Percentiles rank a stretch among this genome's conserved stretches.
These are phyloP conservation scores for Germaria angustata DNA, from an alignment of 2,888 invertebrate species.

Conservation along the genomic window DNA sequence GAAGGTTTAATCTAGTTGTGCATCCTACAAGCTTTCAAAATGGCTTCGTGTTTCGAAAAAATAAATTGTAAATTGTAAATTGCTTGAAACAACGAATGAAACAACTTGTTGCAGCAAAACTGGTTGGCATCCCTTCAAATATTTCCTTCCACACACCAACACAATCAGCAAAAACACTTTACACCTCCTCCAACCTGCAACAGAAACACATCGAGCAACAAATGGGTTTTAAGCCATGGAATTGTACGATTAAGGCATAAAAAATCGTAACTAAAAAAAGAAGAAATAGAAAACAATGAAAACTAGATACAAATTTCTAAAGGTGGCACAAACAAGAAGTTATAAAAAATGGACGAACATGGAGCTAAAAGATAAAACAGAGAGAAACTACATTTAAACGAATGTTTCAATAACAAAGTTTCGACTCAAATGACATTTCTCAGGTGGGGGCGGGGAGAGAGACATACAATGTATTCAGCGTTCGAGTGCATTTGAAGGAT, in stretches of 20 bases:
- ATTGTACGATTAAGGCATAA: slow-evolving; percentile 48
- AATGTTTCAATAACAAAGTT: slow-evolving; percentile 52
- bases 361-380: slow-evolving; percentile 44
- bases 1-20: slow-evolving; percentile 15
- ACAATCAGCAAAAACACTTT: neutral
- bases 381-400: slow-evolving; percentile 37
- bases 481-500: neutral
- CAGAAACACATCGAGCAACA: slow-evolving; percentile 40
- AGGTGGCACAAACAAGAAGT: slow-evolving; percentile 7
- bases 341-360: neutral
- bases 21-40: slow-evolving; percentile 1
- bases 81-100: neutral
- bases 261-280: neutral
- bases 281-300: neutral
- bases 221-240: slow-evolving; percentile 47
- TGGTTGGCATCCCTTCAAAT: neutral
- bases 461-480: neutral
- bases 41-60: neutral
- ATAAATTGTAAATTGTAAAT: slow-evolving; percentile 27
- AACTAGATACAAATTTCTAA: neutral
- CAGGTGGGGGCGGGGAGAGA: neutral
- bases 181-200: neutral
- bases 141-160: neutral
- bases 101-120: slow-evolving; percentile 52
- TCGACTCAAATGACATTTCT: slow-evolving; percentile 40